Evolutionary conservation across 2,113 vertebrate species (phyloP), one percentile per base, ranked within the genome.

Genomic region (Ceyx margarethae): DNA sequence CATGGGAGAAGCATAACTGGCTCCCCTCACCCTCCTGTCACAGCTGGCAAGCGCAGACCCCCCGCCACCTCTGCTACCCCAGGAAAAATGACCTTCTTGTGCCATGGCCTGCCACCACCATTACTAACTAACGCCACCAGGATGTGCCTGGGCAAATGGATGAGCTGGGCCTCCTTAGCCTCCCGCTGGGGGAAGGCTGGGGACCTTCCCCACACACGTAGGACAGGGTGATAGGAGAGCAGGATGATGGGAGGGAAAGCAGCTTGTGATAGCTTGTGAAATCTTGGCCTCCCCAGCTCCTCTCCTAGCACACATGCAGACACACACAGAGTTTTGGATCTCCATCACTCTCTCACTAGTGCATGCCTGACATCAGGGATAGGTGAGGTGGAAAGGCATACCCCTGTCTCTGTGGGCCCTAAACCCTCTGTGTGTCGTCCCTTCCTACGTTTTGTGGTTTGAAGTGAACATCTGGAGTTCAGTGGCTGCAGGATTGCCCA

Each of bases 361-460:
- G 96, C 96, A 97, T 97, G 96, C 94, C 94, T 95, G 92, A 74
- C 62, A 14, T 31, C 0, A 4, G 95, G 91, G 87, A 73, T 85
- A 77, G 91, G 93, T 43, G 29, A 86, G 94, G 90, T 51, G 69
- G 85, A 84, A 94, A 95, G 91, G 78, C 9, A 0, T 93, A 84
- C 85, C 80, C 94, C 93, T 83, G 91, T 97, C 90, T 87, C 77
- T 1, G 23, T 86, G 94, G 90, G 95, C 92, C 90, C 91, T 75
- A 40, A 57, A 54, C 91, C 87, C 60, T 94, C 91, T 46, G 35
- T 93, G 87, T 88, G 81, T 94, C 73, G 79, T 94, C 73, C 60
- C 79, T 77, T 81, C 79, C 81, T 48, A 5, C 74, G 85, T 95
- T 1, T 35, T 91, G 94, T 91, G 89, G 90, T 93, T 96, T 93